Base-by-base conservation (phyloP, 2,113 vertebrate species). In the Sterrhoptilus dennistouni region DNA sequence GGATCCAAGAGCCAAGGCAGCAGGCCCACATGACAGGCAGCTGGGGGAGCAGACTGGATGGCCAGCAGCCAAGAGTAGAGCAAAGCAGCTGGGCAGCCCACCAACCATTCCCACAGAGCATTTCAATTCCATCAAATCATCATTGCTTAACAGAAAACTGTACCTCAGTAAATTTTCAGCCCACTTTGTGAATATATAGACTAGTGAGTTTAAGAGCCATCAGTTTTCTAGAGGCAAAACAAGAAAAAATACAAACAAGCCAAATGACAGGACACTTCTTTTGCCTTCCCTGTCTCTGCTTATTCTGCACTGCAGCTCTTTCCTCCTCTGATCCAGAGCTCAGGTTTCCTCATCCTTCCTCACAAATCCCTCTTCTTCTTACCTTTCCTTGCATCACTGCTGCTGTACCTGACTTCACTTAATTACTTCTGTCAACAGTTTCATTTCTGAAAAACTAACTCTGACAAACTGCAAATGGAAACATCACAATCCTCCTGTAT, bases 71-170 rank as follows among this genome's bases (percentile, higher is more conserved):
- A 96, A 95, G 80, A 93, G 85, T 64, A 60, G 71, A 92, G 95
- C 94, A 83, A 81, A 90, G 95, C 96, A 96, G 93, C 95, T 93
- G 95, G 93, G 93, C 96, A 97, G 93, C 95, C 95, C 95, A 96
- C 95, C 96, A 97, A 69, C 95, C 92, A 92, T 93, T 90, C 95
- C 92, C 92, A 91, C 93, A 49, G 87, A 90, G 31, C 27, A 77
- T 50, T 81, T 86, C 76, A 63, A 90, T 87, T 81, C 72, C 88
- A 94, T 75, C 88, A 90, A 82, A 95, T 87, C 60, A 92, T 38
- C 59, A 35, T 83, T 82, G 90, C 83, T 92, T 40, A 68, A 68
- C 31, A 81, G 52, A 93, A 94, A 61, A 76, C 63, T 53, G 57
- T 42, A 82, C 78, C 76, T 61, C 83, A 64, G 76, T 80, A 80